These are phyloP conservation scores for Bradysia coprophila DNA, from an alignment of 1,140 invertebrate species.

Conservation along the genomic window DNA sequence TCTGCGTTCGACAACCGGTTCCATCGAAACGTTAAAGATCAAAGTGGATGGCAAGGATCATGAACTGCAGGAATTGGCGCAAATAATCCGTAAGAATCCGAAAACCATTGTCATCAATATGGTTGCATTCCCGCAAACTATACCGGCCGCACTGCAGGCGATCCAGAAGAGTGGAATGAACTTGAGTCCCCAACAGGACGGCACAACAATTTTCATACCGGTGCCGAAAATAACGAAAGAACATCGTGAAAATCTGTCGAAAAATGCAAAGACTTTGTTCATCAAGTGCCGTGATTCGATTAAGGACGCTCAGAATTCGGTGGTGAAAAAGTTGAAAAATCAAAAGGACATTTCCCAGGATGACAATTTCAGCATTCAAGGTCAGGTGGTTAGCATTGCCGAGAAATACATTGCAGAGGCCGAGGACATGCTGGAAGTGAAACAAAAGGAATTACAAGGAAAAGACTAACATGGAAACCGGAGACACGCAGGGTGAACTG, in stretches of 20 bases:
- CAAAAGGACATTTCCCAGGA: conserved; percentile 46
- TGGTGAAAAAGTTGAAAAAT: conserved; percentile 46
- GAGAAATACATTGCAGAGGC: conserved; percentile 44
- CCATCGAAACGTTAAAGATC: conserved; percentile 57
- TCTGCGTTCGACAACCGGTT: conserved; percentile 46
- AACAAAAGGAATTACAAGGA: conserved; percentile 62
- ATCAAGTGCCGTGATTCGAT: conserved; percentile 60
- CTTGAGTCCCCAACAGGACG: conserved; percentile 87
- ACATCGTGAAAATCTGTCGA: conserved; percentile 68
- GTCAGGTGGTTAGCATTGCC: conserved; percentile 44
- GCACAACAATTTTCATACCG: conserved; percentile 70
- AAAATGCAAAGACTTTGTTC: conserved; percentile 69
- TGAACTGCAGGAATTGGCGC: conserved; percentile 72
- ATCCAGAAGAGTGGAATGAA: conserved; percentile 70
- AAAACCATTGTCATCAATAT: conserved; percentile 73
- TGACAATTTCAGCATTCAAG: conserved; percentile 36
- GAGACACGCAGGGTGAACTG: too few relatives aligned
- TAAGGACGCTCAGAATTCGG: conserved; percentile 59
- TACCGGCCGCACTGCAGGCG: conserved; percentile 54
- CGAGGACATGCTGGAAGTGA: conserved; percentile 42
- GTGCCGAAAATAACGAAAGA: conserved; percentile 86
- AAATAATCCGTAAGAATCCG: conserved; percentile 70
- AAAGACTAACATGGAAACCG: too few relatives aligned
- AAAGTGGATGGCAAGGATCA: conserved; percentile 66
- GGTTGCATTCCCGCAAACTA: conserved; percentile 62